phyloP scores from a whole-genome alignment of 2,888 invertebrate species.

The Isotomurus palustris region DNA sequence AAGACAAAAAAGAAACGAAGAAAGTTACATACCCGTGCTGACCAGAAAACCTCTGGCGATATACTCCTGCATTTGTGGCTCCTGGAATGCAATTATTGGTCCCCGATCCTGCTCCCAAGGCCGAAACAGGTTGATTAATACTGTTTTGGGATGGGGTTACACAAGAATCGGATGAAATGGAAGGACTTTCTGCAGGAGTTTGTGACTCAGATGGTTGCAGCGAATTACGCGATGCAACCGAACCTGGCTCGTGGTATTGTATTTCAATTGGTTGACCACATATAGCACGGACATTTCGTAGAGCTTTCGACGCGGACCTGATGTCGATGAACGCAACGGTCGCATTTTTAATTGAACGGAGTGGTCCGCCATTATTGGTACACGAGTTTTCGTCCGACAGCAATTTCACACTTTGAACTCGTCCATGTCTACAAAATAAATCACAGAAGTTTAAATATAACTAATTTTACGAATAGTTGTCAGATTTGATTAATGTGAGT shows the following conservation, averaged over 20 bases:
- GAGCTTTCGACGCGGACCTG: conserved; percentile 90
- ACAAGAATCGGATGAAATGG: conserved; percentile 22
- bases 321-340: conserved; percentile 95
- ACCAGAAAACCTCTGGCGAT: conserved; percentile 44
- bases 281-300: conserved; percentile 71
- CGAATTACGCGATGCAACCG: conserved; percentile 42
- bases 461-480: too few relatives aligned
- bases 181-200: conserved; percentile 50
- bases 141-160: conserved; percentile 36
- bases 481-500: too few relatives aligned
- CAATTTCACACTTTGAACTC: conserved; percentile 94
- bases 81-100: conserved; percentile 34
- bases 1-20: too few relatives aligned
- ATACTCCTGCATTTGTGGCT: conserved; percentile 25
- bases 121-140: conserved; percentile 12
- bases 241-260: conserved; percentile 45
- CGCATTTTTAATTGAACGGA: conserved; percentile 63
- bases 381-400: conserved; percentile 59
- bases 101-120: conserved; percentile 22
- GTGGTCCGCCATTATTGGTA: conserved; percentile 42
- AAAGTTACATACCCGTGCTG: conserved; percentile 44
- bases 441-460: too few relatives aligned
- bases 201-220: conserved; percentile 57
- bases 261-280: conserved; percentile 35
- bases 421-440: conserved; percentile 77